phyloP scores from a whole-genome alignment of 2,113 vertebrate species.

The Periophthalmus modestus region DNA sequence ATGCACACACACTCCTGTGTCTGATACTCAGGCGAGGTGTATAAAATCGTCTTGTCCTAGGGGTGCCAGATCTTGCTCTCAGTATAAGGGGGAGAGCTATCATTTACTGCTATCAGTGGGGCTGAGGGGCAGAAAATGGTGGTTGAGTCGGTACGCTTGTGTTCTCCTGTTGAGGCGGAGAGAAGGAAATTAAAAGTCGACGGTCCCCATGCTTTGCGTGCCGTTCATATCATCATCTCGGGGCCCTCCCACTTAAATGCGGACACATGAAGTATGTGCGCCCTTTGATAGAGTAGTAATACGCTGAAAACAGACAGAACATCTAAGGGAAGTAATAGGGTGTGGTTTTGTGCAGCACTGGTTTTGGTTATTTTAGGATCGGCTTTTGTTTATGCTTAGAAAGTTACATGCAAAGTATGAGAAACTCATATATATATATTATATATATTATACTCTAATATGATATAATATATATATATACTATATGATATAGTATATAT shows the following conservation, averaged over 20 bases:
- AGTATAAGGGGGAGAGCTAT: conserved; percentile 13
- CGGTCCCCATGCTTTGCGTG: too few relatives aligned
- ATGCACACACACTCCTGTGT: conserved; percentile 27
- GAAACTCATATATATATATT: too few relatives aligned
- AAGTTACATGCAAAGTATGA: background rate
- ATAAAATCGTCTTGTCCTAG: conserved; percentile 37
- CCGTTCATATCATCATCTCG: too few relatives aligned
- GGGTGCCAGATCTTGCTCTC: conserved; percentile 40
- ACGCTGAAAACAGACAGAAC: conserved; percentile 79
- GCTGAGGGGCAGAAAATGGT: conserved; percentile 8
- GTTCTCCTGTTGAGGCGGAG: conserved; percentile 83
- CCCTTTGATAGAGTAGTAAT: conserved; percentile 98
- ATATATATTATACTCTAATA: too few relatives aligned
- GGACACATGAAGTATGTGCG: too few relatives aligned
- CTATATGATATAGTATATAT: too few relatives aligned
- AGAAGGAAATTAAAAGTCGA: too few relatives aligned
- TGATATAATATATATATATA: too few relatives aligned
- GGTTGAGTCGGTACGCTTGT: conserved; percentile 82
- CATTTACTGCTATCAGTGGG: conserved; percentile 16
- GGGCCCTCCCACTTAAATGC: conserved; percentile 97
- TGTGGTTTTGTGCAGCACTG: background rate
- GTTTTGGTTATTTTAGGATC: background rate
- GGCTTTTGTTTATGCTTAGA: background rate
- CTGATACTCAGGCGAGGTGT: conserved; percentile 32
- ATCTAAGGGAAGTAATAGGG: conserved; percentile 2